Evolutionary conservation across 2,888 invertebrate genomes (phyloP).

Genomic region (Gandaritis pyraliata): DNA sequence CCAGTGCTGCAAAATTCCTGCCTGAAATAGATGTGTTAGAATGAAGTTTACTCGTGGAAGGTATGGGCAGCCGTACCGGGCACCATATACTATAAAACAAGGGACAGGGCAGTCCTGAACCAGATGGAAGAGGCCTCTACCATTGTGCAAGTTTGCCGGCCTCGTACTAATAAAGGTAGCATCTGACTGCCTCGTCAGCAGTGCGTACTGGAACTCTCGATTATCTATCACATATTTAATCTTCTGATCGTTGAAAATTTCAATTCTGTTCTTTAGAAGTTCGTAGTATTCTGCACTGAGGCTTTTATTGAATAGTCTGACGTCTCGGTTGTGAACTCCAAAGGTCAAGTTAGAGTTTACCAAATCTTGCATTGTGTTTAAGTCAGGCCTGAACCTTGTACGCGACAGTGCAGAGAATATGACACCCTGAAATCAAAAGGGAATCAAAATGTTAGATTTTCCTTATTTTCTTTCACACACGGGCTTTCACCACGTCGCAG

Average conservation of each 20-base stretch:
- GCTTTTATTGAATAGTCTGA: constrained; percentile 64
- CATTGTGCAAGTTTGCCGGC: constrained; percentile 61
- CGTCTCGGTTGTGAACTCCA: constrained; percentile 68
- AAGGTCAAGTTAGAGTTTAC: constrained; percentile 62
- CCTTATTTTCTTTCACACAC: no score
- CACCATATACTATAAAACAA: constrained; percentile 81
- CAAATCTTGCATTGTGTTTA: constrained; percentile 59
- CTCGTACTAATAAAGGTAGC: constrained; percentile 61
- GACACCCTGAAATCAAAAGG: constrained; percentile 66
- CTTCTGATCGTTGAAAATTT: constrained; percentile 66
- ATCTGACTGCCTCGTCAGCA: constrained; percentile 77
- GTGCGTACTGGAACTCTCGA: constrained; percentile 74
- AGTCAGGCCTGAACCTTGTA: constrained; percentile 65
- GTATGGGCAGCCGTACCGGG: constrained; percentile 85
- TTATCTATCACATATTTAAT: constrained; percentile 65
- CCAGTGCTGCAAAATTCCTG: constrained; percentile 79
- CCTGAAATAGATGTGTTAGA: constrained; percentile 75
- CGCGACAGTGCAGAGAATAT: constrained; percentile 74
- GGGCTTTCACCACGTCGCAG: no score
- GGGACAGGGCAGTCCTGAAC: constrained; percentile 82
- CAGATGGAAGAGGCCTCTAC: constrained; percentile 76
- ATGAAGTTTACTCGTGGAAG: constrained; percentile 74
- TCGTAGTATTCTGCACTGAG: constrained; percentile 48
- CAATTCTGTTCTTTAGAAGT: constrained; percentile 61
- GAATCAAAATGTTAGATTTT: background rate